Evolutionary conservation across 2,888 invertebrate genomes (phyloP), one percentile per base, ranked within the genome.

Genomic region (Peribatodes rhomboidaria): DNA sequence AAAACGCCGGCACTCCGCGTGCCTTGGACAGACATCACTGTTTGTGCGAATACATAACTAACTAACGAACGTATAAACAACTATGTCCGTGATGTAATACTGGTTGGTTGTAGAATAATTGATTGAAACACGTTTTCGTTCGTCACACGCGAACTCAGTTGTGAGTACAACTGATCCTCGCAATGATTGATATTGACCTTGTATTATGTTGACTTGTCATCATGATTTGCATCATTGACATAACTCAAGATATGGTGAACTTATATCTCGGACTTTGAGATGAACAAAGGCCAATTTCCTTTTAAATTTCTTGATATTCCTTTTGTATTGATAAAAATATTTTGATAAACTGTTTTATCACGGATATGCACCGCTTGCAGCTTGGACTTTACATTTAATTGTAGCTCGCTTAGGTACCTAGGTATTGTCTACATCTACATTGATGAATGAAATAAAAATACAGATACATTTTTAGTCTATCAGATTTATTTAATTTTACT

Each of bases 1-100:
- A 50, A 16, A 49, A 35, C 50, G 33, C 14, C 27, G 47, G 14
- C 44, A 44, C 47, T 31, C 11, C 14, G 31, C 47, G 47, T 16
- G 31, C 11, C 7, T 50, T 10, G n/a, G 14, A 16, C 16, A 35
- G 8, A 13, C 11, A 33, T 18, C 11, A 33, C 33, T 33, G 16
- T 16, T 7, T 44, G 2, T 10, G 11, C 42, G 1, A 11, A n/a
- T 8, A 18, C 20, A 20, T 20, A 16, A 44, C 11, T 20, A 44
- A 18, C 11, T 20, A 11, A 20, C 44, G 11, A 20, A 13, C 0
- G 44, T 47, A 47, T 8, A n/a, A 14, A 27, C 10, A 27, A 14
- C 8, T 13, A 10, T 44, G 11, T 18, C 2, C 7, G 14, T 39
- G 39, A 14, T 27, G 13, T n/a, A 47, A n/a, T 10, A 27, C 31